Conservation (phyloP, 2,888 invertebrate genomes). For the Hypomecis atomaria region DNA sequence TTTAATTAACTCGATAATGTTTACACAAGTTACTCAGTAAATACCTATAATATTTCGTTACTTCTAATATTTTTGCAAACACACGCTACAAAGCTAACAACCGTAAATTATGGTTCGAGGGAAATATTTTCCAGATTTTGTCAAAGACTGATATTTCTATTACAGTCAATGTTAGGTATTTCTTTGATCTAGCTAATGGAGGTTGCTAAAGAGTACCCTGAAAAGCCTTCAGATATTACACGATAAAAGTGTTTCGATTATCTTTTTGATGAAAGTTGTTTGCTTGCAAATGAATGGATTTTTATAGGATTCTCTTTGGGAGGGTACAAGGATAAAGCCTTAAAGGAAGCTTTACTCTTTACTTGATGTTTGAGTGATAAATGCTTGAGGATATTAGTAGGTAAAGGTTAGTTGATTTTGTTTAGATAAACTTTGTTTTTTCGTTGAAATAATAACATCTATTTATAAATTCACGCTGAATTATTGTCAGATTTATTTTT, state of each 20-base stretch:
- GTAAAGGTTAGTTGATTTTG: neutral
- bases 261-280: conserved; percentile 16
- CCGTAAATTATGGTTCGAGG: conserved; percentile 8
- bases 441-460: too few relatives aligned
- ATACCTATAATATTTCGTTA: neutral
- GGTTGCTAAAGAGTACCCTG: neutral
- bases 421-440: too few relatives aligned
- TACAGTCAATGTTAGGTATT: conserved; percentile 12
- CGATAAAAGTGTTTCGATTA: conserved; percentile 13
- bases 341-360: neutral
- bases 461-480: too few relatives aligned
- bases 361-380: neutral
- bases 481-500: too few relatives aligned
- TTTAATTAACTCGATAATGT: too few relatives aligned
- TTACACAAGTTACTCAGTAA: too few relatives aligned
- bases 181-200: conserved; percentile 23
- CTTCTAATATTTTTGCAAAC: neutral
- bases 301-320: neutral
- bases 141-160: conserved; percentile 10
- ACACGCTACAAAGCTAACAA: conserved; percentile 36
- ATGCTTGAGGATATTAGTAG: neutral
- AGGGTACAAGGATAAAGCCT: neutral
- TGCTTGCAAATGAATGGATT: conserved; percentile 7
- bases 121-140: neutral
- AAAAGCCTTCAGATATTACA: conserved; percentile 16